Evolutionary conservation across 2,797 vertebrate genomes (phyloP), one percentile per base, ranked within the genome.

Genomic region (Saxicola maurus): DNA sequence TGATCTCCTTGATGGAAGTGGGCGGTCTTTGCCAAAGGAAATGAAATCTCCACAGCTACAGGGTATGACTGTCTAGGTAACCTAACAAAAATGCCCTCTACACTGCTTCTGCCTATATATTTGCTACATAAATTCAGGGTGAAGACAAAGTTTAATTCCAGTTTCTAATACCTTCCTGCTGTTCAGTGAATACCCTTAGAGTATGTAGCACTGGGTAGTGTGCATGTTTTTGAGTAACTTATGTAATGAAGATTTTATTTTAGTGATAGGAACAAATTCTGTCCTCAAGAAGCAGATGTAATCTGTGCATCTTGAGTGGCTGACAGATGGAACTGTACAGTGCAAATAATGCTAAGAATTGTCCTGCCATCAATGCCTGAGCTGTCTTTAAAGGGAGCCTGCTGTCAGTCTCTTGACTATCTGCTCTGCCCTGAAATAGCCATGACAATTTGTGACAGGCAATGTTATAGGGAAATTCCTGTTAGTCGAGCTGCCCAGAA

Each of bases 71-170:
- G 16, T 68, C 57, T 62, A 31, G 19, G 55, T 38, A 51, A 53
- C 17, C 55, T 43, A 31, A 67, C 57, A 55, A 62, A 86, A 81
- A 79, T 38, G 4, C 13, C 18, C 20, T 84, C 37, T 23, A 43
- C 0, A 0, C 17, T 86, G 19, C 38, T 9, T 80, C 61, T 85
- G 17, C 43, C 24, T 0, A 0, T 30, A 43, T 10, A 17, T 67
- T 82, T 62, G 21, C 84, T 78, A 56, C 19, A 46, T 61, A 77
- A 80, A 82, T 87, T 86, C 59, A 40, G 31, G 16, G 4, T 31
- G 24, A 43, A 16, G 38, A 31, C 25, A 71, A 10, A 30, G 12
- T 49, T 89, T 33, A 64, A 57, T 84, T 91, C 25, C 37, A 25
- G 27, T 46, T 53, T 79, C 51, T 69, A 73, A 74, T 35, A 10